Conservation (phyloP, 2,797 vertebrate genomes). For the Phrynocephalus guinanensis region DNA sequence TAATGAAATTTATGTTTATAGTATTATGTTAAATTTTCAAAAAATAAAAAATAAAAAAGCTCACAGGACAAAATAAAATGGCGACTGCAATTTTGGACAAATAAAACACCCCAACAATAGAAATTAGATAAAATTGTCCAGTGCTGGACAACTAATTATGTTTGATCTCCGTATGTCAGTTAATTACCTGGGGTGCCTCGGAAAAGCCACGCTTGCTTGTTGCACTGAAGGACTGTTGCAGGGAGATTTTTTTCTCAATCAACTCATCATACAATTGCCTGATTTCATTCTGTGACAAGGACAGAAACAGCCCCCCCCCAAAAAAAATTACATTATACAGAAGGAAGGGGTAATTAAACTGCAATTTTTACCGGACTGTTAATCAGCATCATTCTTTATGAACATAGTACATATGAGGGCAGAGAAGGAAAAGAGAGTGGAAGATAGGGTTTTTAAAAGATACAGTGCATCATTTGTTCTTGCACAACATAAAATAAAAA, state of each 20-base stretch:
- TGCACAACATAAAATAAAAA: constrained; percentile 26
- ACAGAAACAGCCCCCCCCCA: constrained; percentile 44
- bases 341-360: constrained; percentile 24
- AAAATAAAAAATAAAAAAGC: not conserved
- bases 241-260: constrained; percentile 79
- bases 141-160: constrained; percentile 1
- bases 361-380: not conserved
- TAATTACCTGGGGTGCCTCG: constrained; percentile 85
- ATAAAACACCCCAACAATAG: not conserved
- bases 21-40: too few relatives aligned
- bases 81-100: constrained; percentile 28
- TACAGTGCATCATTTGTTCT: not conserved
- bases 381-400: constrained; percentile 15
- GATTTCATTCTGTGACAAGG: constrained; percentile 81
- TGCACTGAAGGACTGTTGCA: constrained; percentile 75
- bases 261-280: constrained; percentile 84
- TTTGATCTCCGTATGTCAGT: constrained; percentile 14
- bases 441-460: not conserved
- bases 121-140: constrained; percentile 31
- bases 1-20: too few relatives aligned
- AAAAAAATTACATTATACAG: constrained; percentile 20
- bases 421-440: not conserved
- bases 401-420: not conserved
- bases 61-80: constrained; percentile 10
- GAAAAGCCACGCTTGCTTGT: constrained; percentile 59